A percentile compares a stretch with the other conserved stretches of the same genome.
phyloP scores from a whole-genome alignment of 2,888 invertebrate species.

The Leptinotarsa juncta region DNA sequence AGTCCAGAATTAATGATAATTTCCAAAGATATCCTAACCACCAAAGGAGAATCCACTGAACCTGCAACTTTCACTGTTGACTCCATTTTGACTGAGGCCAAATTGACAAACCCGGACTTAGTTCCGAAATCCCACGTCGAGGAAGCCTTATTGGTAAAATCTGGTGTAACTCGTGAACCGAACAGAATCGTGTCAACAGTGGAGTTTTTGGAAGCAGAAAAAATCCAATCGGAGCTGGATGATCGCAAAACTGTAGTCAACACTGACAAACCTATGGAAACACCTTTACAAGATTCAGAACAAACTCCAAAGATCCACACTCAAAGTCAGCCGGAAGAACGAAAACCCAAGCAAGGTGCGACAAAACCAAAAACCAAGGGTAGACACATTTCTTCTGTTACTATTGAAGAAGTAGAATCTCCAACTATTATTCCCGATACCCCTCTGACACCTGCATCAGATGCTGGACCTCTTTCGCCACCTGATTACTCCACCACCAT shows the following conservation, averaged over 20 bases:
- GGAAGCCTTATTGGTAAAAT: constrained; percentile 19
- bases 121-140: constrained; percentile 28
- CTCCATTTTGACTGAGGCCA: constrained; percentile 55
- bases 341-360: constrained; percentile 43
- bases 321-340: constrained; percentile 33
- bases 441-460: constrained; percentile 67
- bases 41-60: constrained; percentile 39
- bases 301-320: background rate
- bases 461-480: constrained; percentile 59
- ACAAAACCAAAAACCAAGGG: constrained; percentile 58
- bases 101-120: constrained; percentile 43
- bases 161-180: constrained; percentile 9
- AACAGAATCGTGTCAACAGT: constrained; percentile 35
- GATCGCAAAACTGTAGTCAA: constrained; percentile 42
- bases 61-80: constrained; percentile 53
- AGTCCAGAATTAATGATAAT: constrained; percentile 51
- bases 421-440: constrained; percentile 66
- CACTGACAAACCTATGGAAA: constrained; percentile 48
- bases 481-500: constrained; percentile 56
- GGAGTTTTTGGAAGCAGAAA: constrained; percentile 50
- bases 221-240: constrained; percentile 28
- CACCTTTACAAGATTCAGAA: constrained; percentile 1
- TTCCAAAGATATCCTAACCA: constrained; percentile 49
- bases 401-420: constrained; percentile 69
- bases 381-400: constrained; percentile 66